phyloP scores from a whole-genome alignment of 1,140 invertebrate species.

The Papilio polytes region DNA sequence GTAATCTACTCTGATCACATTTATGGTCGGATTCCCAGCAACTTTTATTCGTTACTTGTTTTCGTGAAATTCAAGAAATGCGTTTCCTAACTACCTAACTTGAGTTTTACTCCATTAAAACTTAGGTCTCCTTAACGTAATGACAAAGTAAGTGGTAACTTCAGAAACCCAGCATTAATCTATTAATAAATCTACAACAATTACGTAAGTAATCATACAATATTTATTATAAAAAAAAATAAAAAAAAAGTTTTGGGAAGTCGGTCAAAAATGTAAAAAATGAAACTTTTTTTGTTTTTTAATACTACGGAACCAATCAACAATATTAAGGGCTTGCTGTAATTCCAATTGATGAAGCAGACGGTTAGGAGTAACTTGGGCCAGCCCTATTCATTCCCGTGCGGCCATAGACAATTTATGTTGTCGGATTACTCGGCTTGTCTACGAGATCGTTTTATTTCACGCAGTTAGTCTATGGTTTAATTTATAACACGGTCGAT shows the following conservation, averaged over 20 bases:
- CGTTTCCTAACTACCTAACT: too few species aligned
- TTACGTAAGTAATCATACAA: too few species aligned
- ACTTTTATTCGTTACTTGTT: too few species aligned
- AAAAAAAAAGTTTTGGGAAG: too few species aligned
- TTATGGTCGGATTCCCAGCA: too few species aligned
- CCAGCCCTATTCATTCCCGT: slow-evolving; percentile 45
- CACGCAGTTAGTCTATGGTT: slow-evolving; percentile 37
- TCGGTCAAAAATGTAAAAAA: too few species aligned
- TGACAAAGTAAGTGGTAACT: too few species aligned
- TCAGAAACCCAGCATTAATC: not conserved
- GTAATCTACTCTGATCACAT: too few species aligned
- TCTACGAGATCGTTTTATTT: slow-evolving; percentile 37
- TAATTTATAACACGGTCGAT: slow-evolving; percentile 15
- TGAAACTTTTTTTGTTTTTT: not conserved
- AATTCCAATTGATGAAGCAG: slow-evolving; percentile 10
- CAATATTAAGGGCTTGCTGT: slow-evolving; percentile 27
- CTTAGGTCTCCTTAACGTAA: too few species aligned
- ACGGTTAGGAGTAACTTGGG: not conserved
- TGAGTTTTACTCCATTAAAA: too few species aligned
- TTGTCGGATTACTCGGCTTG: slow-evolving; percentile 38
- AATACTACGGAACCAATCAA: not conserved
- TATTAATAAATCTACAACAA: not conserved
- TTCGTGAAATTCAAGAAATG: too few species aligned
- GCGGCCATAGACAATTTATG: slow-evolving; percentile 49
- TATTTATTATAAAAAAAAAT: not conserved